Base-by-base conservation (phyloP, 1,140 invertebrate genomes). In the Lordiphosa clarofinis region DNA sequence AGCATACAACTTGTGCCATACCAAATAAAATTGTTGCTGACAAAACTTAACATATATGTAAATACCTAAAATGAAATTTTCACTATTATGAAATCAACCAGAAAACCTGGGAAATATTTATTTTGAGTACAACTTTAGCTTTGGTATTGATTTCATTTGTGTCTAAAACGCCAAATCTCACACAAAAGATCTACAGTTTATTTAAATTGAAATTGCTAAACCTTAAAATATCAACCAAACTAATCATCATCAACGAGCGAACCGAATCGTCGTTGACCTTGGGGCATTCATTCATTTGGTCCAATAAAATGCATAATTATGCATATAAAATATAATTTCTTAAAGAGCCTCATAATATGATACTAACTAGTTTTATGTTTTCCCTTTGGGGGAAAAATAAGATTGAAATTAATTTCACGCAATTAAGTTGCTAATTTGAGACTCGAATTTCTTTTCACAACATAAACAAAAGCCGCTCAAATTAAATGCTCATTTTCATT, bases 351-450 rank as follows among this genome's bases (percentile, higher is more conserved):
- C 47, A 56, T 61, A 24, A 3, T 38, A 44, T 42, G 12, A 13
- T 44, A 7, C 44, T 50, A 64, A 64, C 52, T 47, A 73, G 64
- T 54, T 35, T 15, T 10, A 39, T 47, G 47, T 7, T 36, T 59
- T 53, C 13, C 36, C 56, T 19, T 28, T 28, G 42, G 11, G 50
- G 53, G 31, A 53, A 53, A 74, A 79, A 81, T 74, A 74, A 54
- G 74, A 74, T 62, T 67, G 58, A 76, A 76, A 81, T 81, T 82
- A 82, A 81, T 81, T 81, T 68, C 61, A 72, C 53, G 54, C 69
- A 81, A 82, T 76, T 76, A 64, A 82, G 62, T 59, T 38, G 47
- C 57, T 81, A 63, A 71, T 81, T 79, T 65, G 40, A 44, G 31
- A 53, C 59, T 74, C 50, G 53, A 82, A 62, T 67, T 81, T 75